A percentile compares a stretch with the other conserved stretches of the same genome.
phyloP scores from a whole-genome alignment of 2,113 vertebrate genomes.

The Phasianus colchicus region DNA sequence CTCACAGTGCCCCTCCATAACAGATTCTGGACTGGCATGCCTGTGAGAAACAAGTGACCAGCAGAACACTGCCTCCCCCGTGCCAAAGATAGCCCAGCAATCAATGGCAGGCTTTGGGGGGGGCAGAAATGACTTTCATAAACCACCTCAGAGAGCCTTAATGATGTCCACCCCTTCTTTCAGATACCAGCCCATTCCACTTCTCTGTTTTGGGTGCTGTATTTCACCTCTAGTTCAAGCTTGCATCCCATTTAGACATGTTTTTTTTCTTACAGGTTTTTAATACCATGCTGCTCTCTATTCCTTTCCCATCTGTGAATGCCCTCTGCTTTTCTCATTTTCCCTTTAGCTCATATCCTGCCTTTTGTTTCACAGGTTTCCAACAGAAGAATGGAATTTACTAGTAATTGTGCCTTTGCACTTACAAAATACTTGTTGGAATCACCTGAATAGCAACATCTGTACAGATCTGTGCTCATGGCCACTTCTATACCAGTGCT shows the following conservation, averaged over 20 bases:
- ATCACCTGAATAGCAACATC: neutral
- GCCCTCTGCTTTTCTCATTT: neutral
- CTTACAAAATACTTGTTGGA: neutral
- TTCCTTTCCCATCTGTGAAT: neutral
- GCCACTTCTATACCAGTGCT: neutral
- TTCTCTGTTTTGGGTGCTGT: neutral
- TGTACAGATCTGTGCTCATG: neutral
- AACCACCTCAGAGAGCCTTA: neutral
- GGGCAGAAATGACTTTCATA: neutral
- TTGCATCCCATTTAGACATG: neutral
- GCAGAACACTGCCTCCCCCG: neutral
- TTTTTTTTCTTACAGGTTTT: neutral
- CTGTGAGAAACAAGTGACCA: neutral
- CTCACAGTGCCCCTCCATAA: neutral
- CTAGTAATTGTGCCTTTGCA: neutral
- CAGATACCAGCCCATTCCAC: neutral
- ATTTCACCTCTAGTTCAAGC: neutral
- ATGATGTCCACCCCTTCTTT: neutral
- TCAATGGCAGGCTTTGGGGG: neutral
- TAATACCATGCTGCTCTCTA: neutral
- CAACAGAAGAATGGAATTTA: neutral
- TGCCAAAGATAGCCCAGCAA: neutral
- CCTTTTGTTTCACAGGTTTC: neutral
- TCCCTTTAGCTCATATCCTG: neutral
- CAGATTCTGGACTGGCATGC: rapidly evolving